Base-by-base conservation (phyloP, 1,140 invertebrate species). In the Trichoplusia ni region DNA sequence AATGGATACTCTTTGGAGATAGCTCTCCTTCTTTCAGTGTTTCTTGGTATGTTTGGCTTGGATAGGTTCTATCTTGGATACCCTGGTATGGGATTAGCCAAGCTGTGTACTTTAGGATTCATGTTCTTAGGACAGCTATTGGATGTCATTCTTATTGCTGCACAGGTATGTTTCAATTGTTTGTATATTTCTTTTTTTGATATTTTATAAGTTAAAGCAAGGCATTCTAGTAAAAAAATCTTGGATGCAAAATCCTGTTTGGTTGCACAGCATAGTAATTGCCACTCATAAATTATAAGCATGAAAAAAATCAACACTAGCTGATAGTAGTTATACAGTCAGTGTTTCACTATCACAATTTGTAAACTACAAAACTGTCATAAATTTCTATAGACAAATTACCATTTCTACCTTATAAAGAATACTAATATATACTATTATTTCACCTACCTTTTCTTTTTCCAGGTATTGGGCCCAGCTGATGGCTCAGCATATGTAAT, bases 51-150 rank as follows among this genome's bases (percentile, higher is more conserved):
- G 96, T 98, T 99, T 92, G 98, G 98, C n/a, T 93, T 97, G 9
- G 98, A 99, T 86, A 92, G 98, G 67, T 99, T 99, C 89, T 99
- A 99, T 82, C 91, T 99, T 2, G 98, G 98, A 11, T 99, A 99
- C 90, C 97, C 97, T 44, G 98, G 97, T 14, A 94, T 99, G 65
- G 98, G 98, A 1, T 90, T 99, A 40, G 93, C 98, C 4, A 99
- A 99, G 88, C 93, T 99, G 69, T 97, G 97, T 81, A 99, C 98
- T 0, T 90, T 99, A 19, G 98, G 98, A 4, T 99, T 99, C 80
- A 95, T 99, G 92, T 99, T 99, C 81, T 90, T 99, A n/a, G 97
- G 97, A 5, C 98, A 99, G 86, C 92, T 99, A 21, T 91, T 98
- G 59, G 98, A 99, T 90, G 96, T 99, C 13, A 95, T 99, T 77